Evolutionary conservation across 2,888 invertebrate genomes (phyloP).

Genomic region (Argyra leucocephala): DNA sequence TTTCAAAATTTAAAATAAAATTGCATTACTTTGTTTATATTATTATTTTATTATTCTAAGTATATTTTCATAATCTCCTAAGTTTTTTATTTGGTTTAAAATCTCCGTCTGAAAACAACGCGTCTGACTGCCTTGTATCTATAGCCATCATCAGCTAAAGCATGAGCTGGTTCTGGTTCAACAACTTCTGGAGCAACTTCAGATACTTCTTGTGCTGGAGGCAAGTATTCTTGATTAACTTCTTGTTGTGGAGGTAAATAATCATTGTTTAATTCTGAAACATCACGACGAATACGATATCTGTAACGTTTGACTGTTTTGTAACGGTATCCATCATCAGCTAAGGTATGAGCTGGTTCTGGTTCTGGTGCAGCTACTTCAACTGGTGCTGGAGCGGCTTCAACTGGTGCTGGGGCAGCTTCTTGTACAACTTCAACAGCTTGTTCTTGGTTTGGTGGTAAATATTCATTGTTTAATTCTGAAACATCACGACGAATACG

Average conservation of each 20-base stretch:
- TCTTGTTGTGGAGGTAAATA: slow-evolving; percentile 23
- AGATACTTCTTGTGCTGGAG: slow-evolving; percentile 20
- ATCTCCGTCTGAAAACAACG: slow-evolving; percentile 20
- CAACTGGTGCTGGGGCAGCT: neutral
- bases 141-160: slow-evolving; percentile 25
- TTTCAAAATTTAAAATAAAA: no score
- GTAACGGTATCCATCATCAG: slow-evolving; percentile 29
- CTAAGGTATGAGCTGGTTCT: slow-evolving; percentile 22
- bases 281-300: slow-evolving; percentile 26
- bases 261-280: slow-evolving; percentile 22
- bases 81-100: neutral
- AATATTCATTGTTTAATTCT: slow-evolving; percentile 26
- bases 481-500: slow-evolving; percentile 31
- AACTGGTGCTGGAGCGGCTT: slow-evolving; percentile 19
- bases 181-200: slow-evolving; percentile 22
- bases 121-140: slow-evolving; percentile 25
- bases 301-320: slow-evolving; percentile 27
- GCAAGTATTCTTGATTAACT: slow-evolving; percentile 23
- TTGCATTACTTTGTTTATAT: neutral
- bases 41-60: neutral
- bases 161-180: slow-evolving; percentile 16
- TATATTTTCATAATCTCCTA: neutral
- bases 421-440: slow-evolving; percentile 18
- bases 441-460: slow-evolving; percentile 7
- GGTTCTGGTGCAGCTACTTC: slow-evolving; percentile 16